Conservation (phyloP, 2,797 vertebrate species). For the Neoniphon sammara region DNA sequence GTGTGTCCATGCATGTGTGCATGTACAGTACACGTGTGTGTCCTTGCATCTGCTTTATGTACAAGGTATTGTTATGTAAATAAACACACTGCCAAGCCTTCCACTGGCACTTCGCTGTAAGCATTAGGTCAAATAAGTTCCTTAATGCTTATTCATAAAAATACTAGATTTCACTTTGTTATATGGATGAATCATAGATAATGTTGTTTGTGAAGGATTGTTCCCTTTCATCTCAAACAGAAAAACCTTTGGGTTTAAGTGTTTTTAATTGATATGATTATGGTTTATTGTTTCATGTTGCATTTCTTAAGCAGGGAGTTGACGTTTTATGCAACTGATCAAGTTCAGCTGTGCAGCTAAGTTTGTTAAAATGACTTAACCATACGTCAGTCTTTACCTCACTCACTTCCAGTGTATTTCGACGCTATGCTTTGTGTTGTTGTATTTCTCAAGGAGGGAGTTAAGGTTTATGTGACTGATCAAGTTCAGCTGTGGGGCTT, state of each 20-base stretch:
- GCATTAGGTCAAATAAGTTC: slow-evolving; percentile 40
- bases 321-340: slow-evolving; percentile 46
- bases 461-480: slow-evolving; percentile 43
- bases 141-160: slow-evolving; percentile 36
- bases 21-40: slow-evolving; percentile 11
- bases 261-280: slow-evolving; percentile 33
- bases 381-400: slow-evolving; percentile 49
- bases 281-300: slow-evolving; percentile 56
- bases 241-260: slow-evolving; percentile 24
- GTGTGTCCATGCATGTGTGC: slow-evolving; percentile 30
- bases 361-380: slow-evolving; percentile 40
- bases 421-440: slow-evolving; percentile 29
- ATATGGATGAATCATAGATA: slow-evolving; percentile 46
- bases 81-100: slow-evolving; percentile 34
- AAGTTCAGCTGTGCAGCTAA: slow-evolving; percentile 48
- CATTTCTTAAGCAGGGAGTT: slow-evolving; percentile 27
- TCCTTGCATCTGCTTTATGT: slow-evolving; percentile 27
- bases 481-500: slow-evolving; percentile 24
- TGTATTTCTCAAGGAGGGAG: slow-evolving; percentile 17
- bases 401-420: slow-evolving; percentile 26
- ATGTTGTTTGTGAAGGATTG: slow-evolving; percentile 21
- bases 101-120: slow-evolving; percentile 27
- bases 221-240: slow-evolving; percentile 23
- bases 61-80: slow-evolving; percentile 38
- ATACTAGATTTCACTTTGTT: slow-evolving; percentile 13